These are phyloP conservation scores for Sus scrofa DNA, from an alignment of 2,113 vertebrate genomes.

Conservation along the genomic window T2T-Sscrofa CM000822.6:78140001-78140500, in stretches of 20 bases:
- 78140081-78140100: background rate
- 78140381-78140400: conserved; percentile 42
- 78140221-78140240: conserved; percentile 63
- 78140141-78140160: background rate
- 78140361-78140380: conserved; percentile 6
- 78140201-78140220: background rate
- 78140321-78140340: conserved; percentile 66
- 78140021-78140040: background rate
- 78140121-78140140: background rate
- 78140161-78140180: background rate
- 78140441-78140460: conserved; percentile 47
- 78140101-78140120: conserved; percentile 1
- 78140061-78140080: background rate
- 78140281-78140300: conserved; percentile 48
- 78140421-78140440: conserved; percentile 64
- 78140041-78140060: background rate
- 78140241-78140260: conserved; percentile 42
- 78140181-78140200: conserved; percentile 24
- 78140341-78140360: background rate
- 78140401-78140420: conserved; percentile 67
- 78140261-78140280: conserved; percentile 74
- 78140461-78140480: conserved; percentile 37
- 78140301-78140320: conserved; percentile 71
- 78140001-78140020: background rate
- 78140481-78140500: background rate